Evolutionary conservation across 1,140 invertebrate species (phyloP).

Genomic region (Rhopalosiphum padi): DNA sequence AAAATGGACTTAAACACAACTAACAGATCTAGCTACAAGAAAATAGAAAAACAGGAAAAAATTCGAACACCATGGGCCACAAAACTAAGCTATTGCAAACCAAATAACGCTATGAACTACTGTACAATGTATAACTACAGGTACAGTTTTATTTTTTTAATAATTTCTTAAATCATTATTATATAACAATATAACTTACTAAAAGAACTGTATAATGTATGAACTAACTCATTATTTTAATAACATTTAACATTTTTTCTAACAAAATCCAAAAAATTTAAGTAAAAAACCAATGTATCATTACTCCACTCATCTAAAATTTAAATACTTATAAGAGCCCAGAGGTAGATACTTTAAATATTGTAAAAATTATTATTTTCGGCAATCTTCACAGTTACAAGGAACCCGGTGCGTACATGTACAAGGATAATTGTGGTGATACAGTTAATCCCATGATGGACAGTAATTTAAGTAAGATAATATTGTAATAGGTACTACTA

Average conservation of each 20-base stretch:
- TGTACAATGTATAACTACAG: not conserved
- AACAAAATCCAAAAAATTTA: no score
- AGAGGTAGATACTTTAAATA: not conserved
- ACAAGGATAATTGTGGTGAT: not conserved
- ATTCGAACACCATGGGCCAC: not conserved
- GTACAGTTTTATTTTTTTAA: not conserved
- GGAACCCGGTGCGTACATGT: not conserved
- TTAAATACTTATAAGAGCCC: no score
- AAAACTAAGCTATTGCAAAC: not conserved
- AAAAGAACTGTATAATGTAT: no score
- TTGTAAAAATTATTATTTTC: not conserved
- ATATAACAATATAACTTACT: no score
- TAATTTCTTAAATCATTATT: not conserved
- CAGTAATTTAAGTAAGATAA: not conserved
- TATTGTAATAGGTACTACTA: not conserved
- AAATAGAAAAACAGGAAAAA: not conserved
- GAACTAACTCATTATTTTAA: no score
- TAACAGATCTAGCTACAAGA: not conserved
- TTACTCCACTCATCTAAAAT: no score
- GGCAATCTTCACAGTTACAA: not conserved
- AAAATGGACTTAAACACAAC: not conserved
- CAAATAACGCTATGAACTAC: not conserved
- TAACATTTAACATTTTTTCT: no score
- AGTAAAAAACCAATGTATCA: no score
- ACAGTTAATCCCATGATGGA: no score